Base-by-base conservation (phyloP, 2,888 invertebrate species). In the Malthinus seriepunctatus region DNA sequence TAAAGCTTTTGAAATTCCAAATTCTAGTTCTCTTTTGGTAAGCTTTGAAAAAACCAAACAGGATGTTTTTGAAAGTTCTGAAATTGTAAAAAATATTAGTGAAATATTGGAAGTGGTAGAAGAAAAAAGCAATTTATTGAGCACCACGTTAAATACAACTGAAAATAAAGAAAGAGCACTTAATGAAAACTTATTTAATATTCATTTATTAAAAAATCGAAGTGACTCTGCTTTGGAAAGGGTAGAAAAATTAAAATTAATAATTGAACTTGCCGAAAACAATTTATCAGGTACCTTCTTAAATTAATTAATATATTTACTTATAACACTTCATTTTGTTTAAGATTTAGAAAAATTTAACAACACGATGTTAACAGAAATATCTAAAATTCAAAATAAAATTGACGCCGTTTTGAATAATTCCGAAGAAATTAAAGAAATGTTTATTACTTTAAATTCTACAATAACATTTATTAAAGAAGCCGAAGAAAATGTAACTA, bases 301-400 rank as follows among this genome's bases (percentile, higher is more conserved):
- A 37, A 10, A 9, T 6, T 45, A 31, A 9, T n/a, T 31, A 2
- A 4, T 10, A 39, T 12, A 8, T 8, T 14, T 39, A 39, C 12
- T 12, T 42, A 15, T 42, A 23, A 34, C 5, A 34, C 15, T 6
- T 48, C 3, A 4, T 48, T 9, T 32, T 46, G 45, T 37, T 37
- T 54, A 11, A 59, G 59, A 53, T 15, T 54, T 15, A 11, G 12
- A 45, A 50, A 31, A 39, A 45, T n/a, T 53, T 6, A 49, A 45
- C 11, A 8, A 51, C n/a, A 10, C 15, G 23, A 33, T 47, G 9
- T 38, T 62, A 15, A 50, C 53, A 15, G 14, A 45, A 8, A 49
- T 49, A 6, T 39, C 46, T 10, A 12, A 38, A 23, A 51, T 64
- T 42, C 14, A 50, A 44, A 35, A 10, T 14, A 61, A 50, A 9